Evolutionary conservation across 2,113 vertebrate species (phyloP).

Genomic region (Hirundichthys speculiger): DNA sequence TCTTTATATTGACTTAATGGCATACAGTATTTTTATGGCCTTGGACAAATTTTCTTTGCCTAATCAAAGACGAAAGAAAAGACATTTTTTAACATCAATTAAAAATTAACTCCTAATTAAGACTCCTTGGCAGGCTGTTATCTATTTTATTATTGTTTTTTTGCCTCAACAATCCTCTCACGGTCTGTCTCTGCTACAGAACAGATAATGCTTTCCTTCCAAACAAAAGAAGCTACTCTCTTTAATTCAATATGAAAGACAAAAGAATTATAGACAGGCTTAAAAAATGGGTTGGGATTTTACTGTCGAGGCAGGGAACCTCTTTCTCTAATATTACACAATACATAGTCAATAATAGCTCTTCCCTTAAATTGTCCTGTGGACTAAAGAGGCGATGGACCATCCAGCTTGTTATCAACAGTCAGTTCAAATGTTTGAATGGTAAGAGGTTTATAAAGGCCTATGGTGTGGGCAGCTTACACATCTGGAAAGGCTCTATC

Average conservation of each 20-base stretch:
- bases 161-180: conserved; percentile 8
- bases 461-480: no score
- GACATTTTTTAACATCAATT: conserved; percentile 32
- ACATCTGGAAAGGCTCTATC: no score
- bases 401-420: no score
- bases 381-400: no score
- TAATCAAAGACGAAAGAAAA: neutral
- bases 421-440: no score
- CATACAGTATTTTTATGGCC: neutral
- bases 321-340: conserved; percentile 47
- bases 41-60: neutral
- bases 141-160: no score
- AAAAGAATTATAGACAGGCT: conserved; percentile 67
- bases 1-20: no score
- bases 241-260: conserved; percentile 44
- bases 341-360: conserved; percentile 45
- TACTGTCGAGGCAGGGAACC: conserved; percentile 32
- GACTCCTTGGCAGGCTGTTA: conserved; percentile 30
- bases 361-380: no score
- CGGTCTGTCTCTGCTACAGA: conserved; percentile 38
- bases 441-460: no score
- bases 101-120: conserved; percentile 52
- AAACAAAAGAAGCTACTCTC: conserved; percentile 55
- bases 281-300: conserved; percentile 7
- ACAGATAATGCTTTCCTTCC: conserved; percentile 42